A percentile compares a stretch with the other conserved stretches of the same genome.
phyloP scores from a whole-genome alignment of 2,113 vertebrate species.

The Cranoglanis bouderius region DNA sequence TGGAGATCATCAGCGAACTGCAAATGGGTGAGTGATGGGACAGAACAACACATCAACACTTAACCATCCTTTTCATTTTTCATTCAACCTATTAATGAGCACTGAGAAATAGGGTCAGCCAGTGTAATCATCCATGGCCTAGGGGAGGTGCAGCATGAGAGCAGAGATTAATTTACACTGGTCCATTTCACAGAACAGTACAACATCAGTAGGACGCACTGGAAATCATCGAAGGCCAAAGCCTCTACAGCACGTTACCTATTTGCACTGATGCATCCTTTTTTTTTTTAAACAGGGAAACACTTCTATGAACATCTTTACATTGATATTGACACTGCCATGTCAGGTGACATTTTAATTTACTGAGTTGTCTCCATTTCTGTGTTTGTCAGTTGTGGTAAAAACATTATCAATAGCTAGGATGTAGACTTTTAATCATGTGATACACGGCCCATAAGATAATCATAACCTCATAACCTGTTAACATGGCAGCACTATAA shows the following conservation, averaged over 20 bases:
- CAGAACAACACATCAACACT: not conserved
- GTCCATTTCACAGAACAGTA: not conserved
- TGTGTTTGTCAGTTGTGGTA: not conserved
- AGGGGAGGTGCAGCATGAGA: not conserved
- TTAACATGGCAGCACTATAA: not conserved
- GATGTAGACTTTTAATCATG: not conserved
- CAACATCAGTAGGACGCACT: not conserved
- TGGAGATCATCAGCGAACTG: conserved; percentile 91
- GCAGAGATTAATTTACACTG: not conserved
- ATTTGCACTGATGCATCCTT: not conserved
- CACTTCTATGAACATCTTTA: not conserved
- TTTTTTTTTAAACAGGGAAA: not conserved
- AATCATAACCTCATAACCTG: not conserved
- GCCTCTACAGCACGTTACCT: not conserved
- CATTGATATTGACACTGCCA: not conserved
- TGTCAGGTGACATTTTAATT: not conserved
- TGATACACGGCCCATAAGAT: not conserved
- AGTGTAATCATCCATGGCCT: not conserved
- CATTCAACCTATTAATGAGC: not conserved
- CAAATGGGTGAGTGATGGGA: conserved; percentile 85
- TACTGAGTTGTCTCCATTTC: not conserved
- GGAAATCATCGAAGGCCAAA: not conserved
- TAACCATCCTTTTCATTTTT: not conserved
- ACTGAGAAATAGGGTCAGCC: not conserved
- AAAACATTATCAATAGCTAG: not conserved